Percentiles rank a stretch among this genome's conserved stretches.
These are phyloP conservation scores for Platycercus adscitus DNA, from an alignment of 2,113 vertebrate species.

Conservation along the genomic window DNA sequence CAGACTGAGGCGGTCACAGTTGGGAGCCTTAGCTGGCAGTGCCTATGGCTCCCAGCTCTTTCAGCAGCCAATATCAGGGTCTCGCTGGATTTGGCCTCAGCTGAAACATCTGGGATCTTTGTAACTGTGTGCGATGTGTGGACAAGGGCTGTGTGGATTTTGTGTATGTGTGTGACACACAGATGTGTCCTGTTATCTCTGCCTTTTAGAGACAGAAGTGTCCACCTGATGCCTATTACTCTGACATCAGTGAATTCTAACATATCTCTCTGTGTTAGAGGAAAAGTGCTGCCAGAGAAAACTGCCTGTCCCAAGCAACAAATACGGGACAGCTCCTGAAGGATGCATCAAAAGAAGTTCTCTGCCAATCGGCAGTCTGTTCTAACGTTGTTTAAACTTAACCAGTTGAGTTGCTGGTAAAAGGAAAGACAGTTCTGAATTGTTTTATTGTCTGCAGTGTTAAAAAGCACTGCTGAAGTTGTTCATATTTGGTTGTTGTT, in stretches of 20 bases:
- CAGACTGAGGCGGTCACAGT: background rate
- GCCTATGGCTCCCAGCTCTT: accelerated
- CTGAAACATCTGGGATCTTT: background rate
- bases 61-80: background rate
- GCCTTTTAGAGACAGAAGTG: background rate
- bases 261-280: background rate
- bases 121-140: background rate
- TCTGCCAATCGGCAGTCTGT: background rate
- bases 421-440: background rate
- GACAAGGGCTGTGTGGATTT: background rate
- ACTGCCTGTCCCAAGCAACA: background rate
- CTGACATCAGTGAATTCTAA: background rate
- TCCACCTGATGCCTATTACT: background rate
- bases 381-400: background rate
- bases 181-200: background rate
- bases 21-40: background rate
- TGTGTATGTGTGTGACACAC: background rate
- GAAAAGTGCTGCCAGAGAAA: background rate
- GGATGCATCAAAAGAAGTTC: background rate
- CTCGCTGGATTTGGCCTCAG: background rate
- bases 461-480: background rate
- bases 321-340: background rate
- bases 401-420: background rate
- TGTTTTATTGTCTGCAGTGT: background rate
- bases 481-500: background rate